These are phyloP conservation scores for Scolopax rusticola DNA, from an alignment of 2,797 vertebrate species.

Conservation along the genomic window DNA sequence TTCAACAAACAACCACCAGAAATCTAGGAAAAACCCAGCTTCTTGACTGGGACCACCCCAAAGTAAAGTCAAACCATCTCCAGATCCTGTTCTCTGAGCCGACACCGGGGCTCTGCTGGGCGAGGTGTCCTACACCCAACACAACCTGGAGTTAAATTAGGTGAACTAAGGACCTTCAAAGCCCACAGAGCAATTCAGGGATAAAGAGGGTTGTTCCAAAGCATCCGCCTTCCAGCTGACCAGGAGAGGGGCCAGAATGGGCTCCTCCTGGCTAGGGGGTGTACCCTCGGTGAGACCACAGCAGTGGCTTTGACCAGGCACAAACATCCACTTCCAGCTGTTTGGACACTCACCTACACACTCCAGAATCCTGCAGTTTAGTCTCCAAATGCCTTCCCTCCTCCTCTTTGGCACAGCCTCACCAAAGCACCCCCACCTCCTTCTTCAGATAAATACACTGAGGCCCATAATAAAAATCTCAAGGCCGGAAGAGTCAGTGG, in stretches of 20 bases:
- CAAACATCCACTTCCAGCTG: neutral
- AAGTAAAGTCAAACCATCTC: neutral
- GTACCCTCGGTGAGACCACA: neutral
- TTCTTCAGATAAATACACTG: neutral
- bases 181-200: neutral
- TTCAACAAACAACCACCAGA: neutral
- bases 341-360: neutral
- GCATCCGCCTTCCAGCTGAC: neutral
- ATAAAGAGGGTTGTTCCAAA: neutral
- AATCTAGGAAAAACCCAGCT: neutral
- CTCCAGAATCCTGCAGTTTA: rapidly evolving
- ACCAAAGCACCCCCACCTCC: rapidly evolving
- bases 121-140: rapidly evolving
- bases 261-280: neutral
- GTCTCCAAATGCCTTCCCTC: neutral
- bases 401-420: neutral
- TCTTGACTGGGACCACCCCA: neutral
- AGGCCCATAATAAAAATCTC: neutral
- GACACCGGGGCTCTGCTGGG: rapidly evolving
- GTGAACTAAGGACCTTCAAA: neutral
- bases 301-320: neutral
- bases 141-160: neutral
- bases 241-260: neutral
- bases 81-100: neutral
- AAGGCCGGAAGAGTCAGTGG: neutral